Evolutionary conservation across 1,140 invertebrate genomes (phyloP), one percentile per base, ranked within the genome.

Genomic region (Drosophila tropicalis): DNA sequence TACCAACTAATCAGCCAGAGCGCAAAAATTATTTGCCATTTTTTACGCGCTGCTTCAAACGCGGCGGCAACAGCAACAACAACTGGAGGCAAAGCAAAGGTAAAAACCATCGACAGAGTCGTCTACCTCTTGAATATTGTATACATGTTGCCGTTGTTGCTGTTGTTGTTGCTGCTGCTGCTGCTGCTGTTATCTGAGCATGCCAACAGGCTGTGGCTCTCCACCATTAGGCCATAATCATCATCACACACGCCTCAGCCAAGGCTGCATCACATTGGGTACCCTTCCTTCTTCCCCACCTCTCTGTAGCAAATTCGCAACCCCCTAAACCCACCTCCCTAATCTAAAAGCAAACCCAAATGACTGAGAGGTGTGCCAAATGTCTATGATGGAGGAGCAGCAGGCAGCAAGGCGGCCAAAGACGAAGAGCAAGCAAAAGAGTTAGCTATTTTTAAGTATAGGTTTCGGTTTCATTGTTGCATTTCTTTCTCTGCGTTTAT

Each of bases 391-490:
- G 78, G 41, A 2, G 56, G 32, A 75, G 41, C 47, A 41, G 75
- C 17, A 55, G 68, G 36, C 36, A 39, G 36, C 36, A n/a, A n/a
- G 60, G 19, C 58, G 39, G 25, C 36, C 40, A 54, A 3, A 36
- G 34, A 36, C 7, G 34, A 36, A 12, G 9, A 39, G 12, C 10
- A 39, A 13, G 55, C 15, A 61, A 62, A 29, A 62, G 47, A 63
- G 60, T 60, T 70, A 78, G 74, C 79, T 87, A 89, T 81, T 90
- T 89, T 89, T 89, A 89, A 89, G 84, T 89, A 89, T 89, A 79
- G 85, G 84, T 89, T 89, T 89, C 85, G 77, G 85, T 85, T 89
- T 89, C 84, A 89, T 85, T 90, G 84, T 89, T 84, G 84, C 84
- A 89, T 87, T 87, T 87, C 84, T 90, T 79, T 61, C 32, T 85